Base-by-base conservation (phyloP, 1,140 invertebrate species). In the Papilio aristodemus region DNA sequence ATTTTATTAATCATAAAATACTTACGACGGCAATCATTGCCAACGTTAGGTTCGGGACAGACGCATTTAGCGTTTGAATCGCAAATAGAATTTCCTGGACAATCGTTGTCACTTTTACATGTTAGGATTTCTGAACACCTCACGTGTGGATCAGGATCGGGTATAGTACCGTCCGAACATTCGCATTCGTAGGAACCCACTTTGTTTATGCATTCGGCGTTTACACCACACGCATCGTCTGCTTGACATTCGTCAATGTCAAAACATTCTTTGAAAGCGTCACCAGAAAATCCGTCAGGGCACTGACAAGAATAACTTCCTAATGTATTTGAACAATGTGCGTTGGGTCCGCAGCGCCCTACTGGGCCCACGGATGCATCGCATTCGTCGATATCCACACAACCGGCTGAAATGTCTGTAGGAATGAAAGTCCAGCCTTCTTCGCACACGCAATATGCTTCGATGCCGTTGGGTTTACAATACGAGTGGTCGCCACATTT, bases 351-450 rank as follows among this genome's bases (percentile, higher is more conserved):
- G 89, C 97, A 98, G 68, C 95, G 93, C 71, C 96, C 97, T 43
- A 93, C 95, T 7, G 95, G 94, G 66, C 96, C 96, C 78, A 95
- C 93, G 10, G 94, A 85, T 38, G 91, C 91, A 78, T 97, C 96
- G 84, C 98, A 99, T 92, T 99, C 98, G 85, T 99, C 94, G 71
- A 99, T 96, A 89, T 98, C 97, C 68, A 97, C 94, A 83, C 97
- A 98, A 68, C 97, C 97, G 41, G 96, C 96, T 0, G 95, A 93
- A 69, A 98, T 96, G 79, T 98, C 96, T 69, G 92, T 95, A 0
- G 97, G 97, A 92, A 98, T 95, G 80, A 97, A 98, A 0, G 96
- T 97, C 96, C 97, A 98, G 0, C 97, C 97, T 63, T 97, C 96
- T 82, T 98, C 96, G 81, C 97, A 98, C 57, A 98, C 96, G 75